Conservation (phyloP, 2,113 vertebrate genomes). For the Misgurnus mizolepis region DNA sequence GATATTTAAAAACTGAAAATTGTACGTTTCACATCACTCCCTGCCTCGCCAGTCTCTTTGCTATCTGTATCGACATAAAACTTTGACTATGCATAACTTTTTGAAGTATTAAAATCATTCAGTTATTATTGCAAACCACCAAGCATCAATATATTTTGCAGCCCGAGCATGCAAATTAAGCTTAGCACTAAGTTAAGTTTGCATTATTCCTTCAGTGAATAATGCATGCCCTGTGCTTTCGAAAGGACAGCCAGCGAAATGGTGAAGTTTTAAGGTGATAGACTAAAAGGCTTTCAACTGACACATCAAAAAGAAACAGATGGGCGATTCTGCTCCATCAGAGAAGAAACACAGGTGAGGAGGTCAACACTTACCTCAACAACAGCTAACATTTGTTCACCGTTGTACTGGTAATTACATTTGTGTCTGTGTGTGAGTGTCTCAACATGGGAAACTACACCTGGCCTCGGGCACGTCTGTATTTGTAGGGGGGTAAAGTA, state of each 20-base stretch:
- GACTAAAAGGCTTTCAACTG: conserved; percentile 38
- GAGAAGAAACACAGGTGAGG: conserved; percentile 39
- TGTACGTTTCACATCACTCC: too few relatives aligned
- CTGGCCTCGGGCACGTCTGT: conserved; percentile 43
- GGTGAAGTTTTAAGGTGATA: not conserved
- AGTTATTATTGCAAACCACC: too few relatives aligned
- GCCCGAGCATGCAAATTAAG: too few relatives aligned
- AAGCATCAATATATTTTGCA: too few relatives aligned
- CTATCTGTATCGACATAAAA: too few relatives aligned
- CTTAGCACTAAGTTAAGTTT: too few relatives aligned
- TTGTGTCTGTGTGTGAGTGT: conserved; percentile 17
- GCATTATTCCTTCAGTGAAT: too few relatives aligned
- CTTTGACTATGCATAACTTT: too few relatives aligned
- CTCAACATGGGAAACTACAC: conserved; percentile 18
- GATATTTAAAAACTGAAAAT: too few relatives aligned
- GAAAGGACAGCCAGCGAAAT: not conserved
- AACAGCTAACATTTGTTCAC: conserved; percentile 50
- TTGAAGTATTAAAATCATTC: too few relatives aligned
- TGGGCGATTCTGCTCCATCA: conserved; percentile 27
- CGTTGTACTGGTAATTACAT: not conserved
- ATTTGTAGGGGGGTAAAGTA: not conserved
- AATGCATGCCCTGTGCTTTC: not conserved
- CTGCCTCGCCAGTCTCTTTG: too few relatives aligned
- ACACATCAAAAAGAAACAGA: conserved; percentile 28
- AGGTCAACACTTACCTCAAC: conserved; percentile 34